A percentile compares a stretch with the other conserved stretches of the same genome.
Conservation (phyloP, 1,140 invertebrate genomes). For the Choristoneura fumiferana region DNA sequence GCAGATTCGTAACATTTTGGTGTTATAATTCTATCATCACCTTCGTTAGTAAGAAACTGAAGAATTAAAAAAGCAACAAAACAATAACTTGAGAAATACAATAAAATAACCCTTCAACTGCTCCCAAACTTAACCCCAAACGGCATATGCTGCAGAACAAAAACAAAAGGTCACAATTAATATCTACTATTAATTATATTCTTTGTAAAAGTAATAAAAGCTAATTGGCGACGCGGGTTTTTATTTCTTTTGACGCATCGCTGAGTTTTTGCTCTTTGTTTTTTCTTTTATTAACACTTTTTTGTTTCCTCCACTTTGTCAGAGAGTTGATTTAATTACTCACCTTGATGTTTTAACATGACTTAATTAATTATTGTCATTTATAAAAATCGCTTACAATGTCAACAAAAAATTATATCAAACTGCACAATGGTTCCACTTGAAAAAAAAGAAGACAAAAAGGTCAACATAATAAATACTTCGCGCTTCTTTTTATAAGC, state of each 20-base stretch:
- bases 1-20: too few species aligned
- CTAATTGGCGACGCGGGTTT: constrained; percentile 35
- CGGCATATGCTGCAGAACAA: constrained; percentile 47
- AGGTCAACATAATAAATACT: too few species aligned
- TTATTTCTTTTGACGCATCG: constrained; percentile 39
- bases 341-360: background rate
- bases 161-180: constrained; percentile 67
- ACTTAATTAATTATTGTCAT: too few species aligned
- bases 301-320: constrained; percentile 34
- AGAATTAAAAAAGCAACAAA: too few species aligned
- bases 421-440: too few species aligned
- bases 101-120: constrained; percentile 3
- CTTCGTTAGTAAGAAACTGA: too few species aligned
- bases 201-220: constrained; percentile 56
- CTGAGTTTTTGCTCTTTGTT: constrained; percentile 44
- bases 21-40: too few species aligned
- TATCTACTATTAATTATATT: constrained; percentile 65
- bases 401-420: too few species aligned
- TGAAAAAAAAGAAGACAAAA: too few species aligned
- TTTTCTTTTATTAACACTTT: constrained; percentile 45
- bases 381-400: too few species aligned
- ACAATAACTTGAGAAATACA: too few species aligned
- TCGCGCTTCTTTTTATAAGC: too few species aligned
- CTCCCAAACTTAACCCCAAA: constrained; percentile 10
- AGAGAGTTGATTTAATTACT: constrained; percentile 29